Evolutionary conservation across 2,888 invertebrate genomes (phyloP).

Genomic region (Pachycephus smyrnensis): DNA sequence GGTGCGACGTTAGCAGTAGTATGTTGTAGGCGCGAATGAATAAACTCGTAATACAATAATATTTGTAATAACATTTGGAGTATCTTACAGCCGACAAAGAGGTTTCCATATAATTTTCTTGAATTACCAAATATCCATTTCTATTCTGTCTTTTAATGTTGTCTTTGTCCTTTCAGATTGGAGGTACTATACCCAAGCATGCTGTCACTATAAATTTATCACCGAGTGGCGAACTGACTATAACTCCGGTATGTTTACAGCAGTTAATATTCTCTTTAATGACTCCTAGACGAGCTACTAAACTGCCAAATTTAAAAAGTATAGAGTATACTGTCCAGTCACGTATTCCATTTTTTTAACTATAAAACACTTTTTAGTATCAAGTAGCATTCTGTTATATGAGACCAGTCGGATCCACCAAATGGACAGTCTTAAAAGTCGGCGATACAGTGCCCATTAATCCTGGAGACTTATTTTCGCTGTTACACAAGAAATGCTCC

Average conservation of each 20-base stretch:
- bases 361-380: slow-evolving; percentile 36
- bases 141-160: neutral
- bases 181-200: slow-evolving; percentile 37
- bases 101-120: neutral
- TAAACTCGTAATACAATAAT: neutral
- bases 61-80: neutral
- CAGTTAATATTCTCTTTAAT: neutral
- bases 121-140: neutral
- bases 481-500: slow-evolving; percentile 47
- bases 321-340: neutral
- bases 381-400: slow-evolving; percentile 46
- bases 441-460: slow-evolving; percentile 39
- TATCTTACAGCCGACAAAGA: neutral
- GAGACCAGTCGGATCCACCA: slow-evolving; percentile 34
- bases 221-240: slow-evolving; percentile 45
- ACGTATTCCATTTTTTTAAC: slow-evolving; percentile 7
- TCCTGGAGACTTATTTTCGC: slow-evolving; percentile 47
- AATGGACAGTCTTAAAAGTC: slow-evolving; percentile 39
- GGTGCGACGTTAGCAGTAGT: neutral
- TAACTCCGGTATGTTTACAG: slow-evolving; percentile 47
- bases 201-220: slow-evolving; percentile 46
- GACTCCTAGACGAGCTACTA: neutral
- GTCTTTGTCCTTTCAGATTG: slow-evolving; percentile 25
- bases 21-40: neutral
- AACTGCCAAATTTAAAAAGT: neutral